Evolutionary conservation across 2,888 invertebrate species (phyloP).

Genomic region (Protonemura montana): DNA sequence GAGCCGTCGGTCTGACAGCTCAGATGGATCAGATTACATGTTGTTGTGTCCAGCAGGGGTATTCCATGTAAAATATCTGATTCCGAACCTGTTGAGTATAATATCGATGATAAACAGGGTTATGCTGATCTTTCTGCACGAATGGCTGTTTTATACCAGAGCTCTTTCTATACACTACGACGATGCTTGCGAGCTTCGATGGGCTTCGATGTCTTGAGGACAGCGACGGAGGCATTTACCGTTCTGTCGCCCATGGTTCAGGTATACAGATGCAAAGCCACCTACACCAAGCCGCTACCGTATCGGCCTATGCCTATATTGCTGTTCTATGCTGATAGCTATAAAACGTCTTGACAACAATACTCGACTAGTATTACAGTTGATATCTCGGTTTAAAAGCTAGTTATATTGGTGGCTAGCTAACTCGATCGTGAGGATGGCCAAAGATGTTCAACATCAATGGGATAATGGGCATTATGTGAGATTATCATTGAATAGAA

Average conservation of each 20-base stretch:
- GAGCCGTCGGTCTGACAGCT: background rate
- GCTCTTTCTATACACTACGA: background rate
- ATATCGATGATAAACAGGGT: constrained; percentile 23
- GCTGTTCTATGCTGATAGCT: background rate
- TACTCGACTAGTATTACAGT: background rate
- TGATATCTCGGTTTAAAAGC: background rate
- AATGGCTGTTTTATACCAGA: constrained; percentile 26
- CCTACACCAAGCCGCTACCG: background rate
- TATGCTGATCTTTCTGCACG: constrained; percentile 30
- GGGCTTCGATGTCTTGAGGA: background rate
- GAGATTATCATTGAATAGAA: constrained; percentile 2
- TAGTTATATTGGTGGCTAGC: constrained; percentile 2
- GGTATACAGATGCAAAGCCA: background rate
- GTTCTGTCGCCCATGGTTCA: background rate
- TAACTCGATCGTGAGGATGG: background rate
- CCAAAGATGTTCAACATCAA: constrained; percentile 2
- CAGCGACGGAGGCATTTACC: background rate
- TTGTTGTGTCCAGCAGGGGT: constrained; percentile 23
- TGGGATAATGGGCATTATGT: constrained; percentile 25
- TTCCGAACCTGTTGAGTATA: constrained; percentile 9
- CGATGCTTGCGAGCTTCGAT: background rate
- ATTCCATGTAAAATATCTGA: constrained; percentile 2
- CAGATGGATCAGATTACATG: background rate
- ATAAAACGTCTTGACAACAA: background rate
- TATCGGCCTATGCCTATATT: background rate